These are phyloP conservation scores for Buathra laborator DNA, from an alignment of 2,888 invertebrate genomes.

Conservation along the genomic window DNA sequence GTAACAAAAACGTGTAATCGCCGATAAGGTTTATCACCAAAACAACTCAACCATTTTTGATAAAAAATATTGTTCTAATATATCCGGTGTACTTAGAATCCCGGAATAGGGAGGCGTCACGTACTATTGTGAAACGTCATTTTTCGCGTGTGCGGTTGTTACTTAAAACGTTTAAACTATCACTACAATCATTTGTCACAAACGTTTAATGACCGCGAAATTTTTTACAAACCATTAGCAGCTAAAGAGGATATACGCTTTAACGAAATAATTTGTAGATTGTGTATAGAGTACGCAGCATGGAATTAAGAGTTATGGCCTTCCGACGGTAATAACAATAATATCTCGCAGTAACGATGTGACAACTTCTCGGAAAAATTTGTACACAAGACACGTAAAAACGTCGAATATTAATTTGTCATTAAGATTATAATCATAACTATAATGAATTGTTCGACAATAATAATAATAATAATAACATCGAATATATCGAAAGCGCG, in stretches of 20 bases:
- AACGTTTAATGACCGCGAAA: slow-evolving; percentile 71
- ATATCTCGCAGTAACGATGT: background rate
- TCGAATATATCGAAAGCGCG: background rate
- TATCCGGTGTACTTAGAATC: slow-evolving; percentile 25
- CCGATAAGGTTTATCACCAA: slow-evolving; percentile 28
- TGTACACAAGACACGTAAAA: background rate
- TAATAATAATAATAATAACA: background rate
- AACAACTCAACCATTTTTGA: background rate
- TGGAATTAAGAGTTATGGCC: slow-evolving; percentile 42
- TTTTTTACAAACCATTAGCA: slow-evolving; percentile 65
- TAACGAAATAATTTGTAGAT: slow-evolving; percentile 75
- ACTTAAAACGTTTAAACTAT: slow-evolving; percentile 47
- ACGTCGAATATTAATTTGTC: background rate
- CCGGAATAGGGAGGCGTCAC: slow-evolving; percentile 24
- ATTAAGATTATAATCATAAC: background rate
- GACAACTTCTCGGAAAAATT: slow-evolving; percentile 7
- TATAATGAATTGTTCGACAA: background rate
- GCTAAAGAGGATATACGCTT: slow-evolving; percentile 75
- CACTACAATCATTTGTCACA: slow-evolving; percentile 64
- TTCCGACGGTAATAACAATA: slow-evolving; percentile 10
- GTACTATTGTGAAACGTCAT: slow-evolving; percentile 29
- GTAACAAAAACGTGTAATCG: slow-evolving; percentile 13
- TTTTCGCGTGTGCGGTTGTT: slow-evolving; percentile 53
- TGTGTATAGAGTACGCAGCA: slow-evolving; percentile 62
- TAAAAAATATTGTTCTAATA: slow-evolving; percentile 32